Percentiles rank a stretch among this genome's conserved stretches.
Conservation (phyloP, 1,140 invertebrate species). For the Platyura marginata region DNA sequence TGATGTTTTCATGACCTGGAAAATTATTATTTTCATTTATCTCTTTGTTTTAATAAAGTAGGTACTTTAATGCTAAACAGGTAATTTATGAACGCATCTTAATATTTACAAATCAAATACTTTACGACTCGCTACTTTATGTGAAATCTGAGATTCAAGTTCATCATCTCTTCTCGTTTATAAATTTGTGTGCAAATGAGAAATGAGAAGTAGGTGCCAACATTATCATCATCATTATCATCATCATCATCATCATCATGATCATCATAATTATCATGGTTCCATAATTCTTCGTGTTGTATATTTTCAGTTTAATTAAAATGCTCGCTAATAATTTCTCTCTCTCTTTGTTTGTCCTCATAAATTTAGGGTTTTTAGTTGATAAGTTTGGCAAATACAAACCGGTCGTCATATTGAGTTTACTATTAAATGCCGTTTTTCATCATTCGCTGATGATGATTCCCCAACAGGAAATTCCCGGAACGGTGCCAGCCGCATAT, state of each 20-base stretch:
- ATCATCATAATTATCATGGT: too few relatives aligned
- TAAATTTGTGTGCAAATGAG: too few relatives aligned
- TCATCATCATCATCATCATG: too few relatives aligned
- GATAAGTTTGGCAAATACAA: constrained; percentile 69
- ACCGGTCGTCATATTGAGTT: constrained; percentile 50
- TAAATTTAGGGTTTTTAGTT: constrained; percentile 51
- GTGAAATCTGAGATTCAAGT: not conserved
- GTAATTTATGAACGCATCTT: too few relatives aligned
- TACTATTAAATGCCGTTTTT: constrained; percentile 49
- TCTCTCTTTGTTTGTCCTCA: too few relatives aligned
- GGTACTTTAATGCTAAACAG: too few relatives aligned
- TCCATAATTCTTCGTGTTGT: too few relatives aligned
- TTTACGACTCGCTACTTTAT: not conserved
- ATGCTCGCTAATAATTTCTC: too few relatives aligned
- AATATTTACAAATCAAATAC: too few relatives aligned
- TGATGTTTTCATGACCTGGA: not conserved
- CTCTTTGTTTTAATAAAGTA: not conserved
- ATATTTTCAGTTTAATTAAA: too few relatives aligned
- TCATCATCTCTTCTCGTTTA: not conserved
- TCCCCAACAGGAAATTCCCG: constrained; percentile 52
- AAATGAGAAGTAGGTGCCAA: too few relatives aligned
- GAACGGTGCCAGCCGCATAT: constrained; percentile 46
- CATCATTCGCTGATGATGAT: constrained; percentile 53
- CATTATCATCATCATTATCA: too few relatives aligned
- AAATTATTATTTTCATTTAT: not conserved